Conservation (phyloP, 2,113 vertebrate genomes). For the Pitta sordida region DNA sequence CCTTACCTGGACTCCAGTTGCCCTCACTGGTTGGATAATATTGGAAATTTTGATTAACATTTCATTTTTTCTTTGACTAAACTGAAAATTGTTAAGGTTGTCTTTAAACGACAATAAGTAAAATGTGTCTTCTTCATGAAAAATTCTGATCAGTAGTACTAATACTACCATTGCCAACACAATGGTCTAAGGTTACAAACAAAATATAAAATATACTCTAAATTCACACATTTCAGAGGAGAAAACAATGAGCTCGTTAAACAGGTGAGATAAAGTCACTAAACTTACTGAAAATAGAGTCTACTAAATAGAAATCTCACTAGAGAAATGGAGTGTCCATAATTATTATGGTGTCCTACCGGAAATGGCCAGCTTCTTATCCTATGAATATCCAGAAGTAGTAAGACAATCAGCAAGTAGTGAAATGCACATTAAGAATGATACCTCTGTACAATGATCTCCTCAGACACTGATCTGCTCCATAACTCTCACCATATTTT, state of each 20-base stretch:
- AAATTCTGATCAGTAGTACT: not conserved
- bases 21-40: not conserved
- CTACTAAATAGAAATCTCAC: not conserved
- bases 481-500: not conserved
- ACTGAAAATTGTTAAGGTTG: not conserved
- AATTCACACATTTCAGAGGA: not conserved
- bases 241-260: not conserved
- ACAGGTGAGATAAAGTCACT: not conserved
- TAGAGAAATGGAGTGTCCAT: not conserved
- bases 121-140: not conserved
- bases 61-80: not conserved
- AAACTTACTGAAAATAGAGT: not conserved
- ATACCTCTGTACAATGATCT: not conserved
- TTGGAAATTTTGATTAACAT: not conserved
- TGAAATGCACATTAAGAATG: not conserved
- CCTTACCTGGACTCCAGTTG: not conserved
- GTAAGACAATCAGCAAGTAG: not conserved
- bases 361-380: not conserved
- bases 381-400: not conserved
- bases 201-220: not conserved
- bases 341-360: not conserved
- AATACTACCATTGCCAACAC: not conserved
- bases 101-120: not conserved
- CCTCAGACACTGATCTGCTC: not conserved
- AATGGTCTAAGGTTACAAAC: not conserved